These are phyloP conservation scores for Tachina grossa DNA, from an alignment of 2,888 invertebrate species.

Conservation along the genomic window DNA sequence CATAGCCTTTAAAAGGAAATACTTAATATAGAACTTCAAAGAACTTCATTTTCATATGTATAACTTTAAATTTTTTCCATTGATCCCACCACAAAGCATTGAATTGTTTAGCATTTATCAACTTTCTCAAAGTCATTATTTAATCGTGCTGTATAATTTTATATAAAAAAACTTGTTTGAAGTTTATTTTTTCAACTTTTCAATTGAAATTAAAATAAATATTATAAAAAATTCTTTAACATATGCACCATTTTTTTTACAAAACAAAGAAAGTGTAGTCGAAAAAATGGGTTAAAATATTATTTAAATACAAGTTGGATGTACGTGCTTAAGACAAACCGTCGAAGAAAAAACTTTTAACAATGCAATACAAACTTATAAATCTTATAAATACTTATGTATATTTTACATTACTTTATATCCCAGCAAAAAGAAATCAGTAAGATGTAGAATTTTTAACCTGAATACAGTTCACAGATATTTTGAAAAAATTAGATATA, in stretches of 20 bases:
- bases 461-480: no score
- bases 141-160: constrained; percentile 8
- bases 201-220: constrained; percentile 48
- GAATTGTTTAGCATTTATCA: not conserved
- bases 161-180: constrained; percentile 1
- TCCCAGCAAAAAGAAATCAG: no score
- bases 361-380: constrained; percentile 16
- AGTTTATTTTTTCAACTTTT: constrained; percentile 28
- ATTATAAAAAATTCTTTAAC: constrained; percentile 25
- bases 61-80: not conserved
- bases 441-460: constrained; percentile 1
- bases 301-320: constrained; percentile 19
- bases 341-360: constrained; percentile 18
- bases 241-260: constrained; percentile 38
- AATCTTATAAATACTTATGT: constrained; percentile 1
- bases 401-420: constrained; percentile 9
- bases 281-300: constrained; percentile 5
- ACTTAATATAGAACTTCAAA: no score
- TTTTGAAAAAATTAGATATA: no score
- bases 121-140: constrained; percentile 30
- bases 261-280: not conserved
- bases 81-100: not conserved
- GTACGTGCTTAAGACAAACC: constrained; percentile 41
- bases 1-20: no score
- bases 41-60: no score